Percentiles rank a stretch among this genome's conserved stretches.
Evolutionary conservation across 2,797 vertebrate genomes (phyloP).

Genomic region (Aphelocoma californica): DNA sequence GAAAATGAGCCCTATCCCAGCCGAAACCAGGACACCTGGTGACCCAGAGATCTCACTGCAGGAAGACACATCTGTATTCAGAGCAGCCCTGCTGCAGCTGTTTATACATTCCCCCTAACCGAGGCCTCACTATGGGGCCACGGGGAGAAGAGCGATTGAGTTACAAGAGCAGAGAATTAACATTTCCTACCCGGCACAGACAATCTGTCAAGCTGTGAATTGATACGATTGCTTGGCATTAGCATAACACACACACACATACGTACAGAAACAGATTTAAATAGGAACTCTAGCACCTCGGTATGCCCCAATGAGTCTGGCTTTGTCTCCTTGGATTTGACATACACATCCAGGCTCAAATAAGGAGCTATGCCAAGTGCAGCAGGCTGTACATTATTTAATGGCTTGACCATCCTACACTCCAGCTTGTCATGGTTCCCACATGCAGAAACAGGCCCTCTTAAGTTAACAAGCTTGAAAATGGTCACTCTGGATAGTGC

Average conservation of each 20-base stretch:
- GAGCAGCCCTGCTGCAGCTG: slow-evolving; percentile 45
- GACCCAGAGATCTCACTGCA: background rate
- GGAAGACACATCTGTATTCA: background rate
- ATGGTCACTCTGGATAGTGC: background rate
- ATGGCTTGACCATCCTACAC: background rate
- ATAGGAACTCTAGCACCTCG: background rate
- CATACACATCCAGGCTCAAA: background rate
- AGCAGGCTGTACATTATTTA: background rate
- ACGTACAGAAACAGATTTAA: accelerated
- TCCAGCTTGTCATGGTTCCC: background rate
- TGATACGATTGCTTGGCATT: background rate
- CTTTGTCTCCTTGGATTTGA: background rate
- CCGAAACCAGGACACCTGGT: background rate
- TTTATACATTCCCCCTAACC: background rate
- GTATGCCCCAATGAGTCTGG: accelerated
- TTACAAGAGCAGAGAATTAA: background rate
- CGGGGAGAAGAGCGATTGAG: accelerated
- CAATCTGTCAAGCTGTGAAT: background rate
- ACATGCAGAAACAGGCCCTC: background rate
- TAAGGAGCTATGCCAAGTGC: background rate
- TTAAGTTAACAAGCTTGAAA: background rate
- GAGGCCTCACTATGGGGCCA: background rate
- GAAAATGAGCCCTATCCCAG: background rate
- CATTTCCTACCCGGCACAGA: background rate
- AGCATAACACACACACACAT: background rate